Conservation (phyloP, 2,888 invertebrate species). For the Drosophila subsilvestris region DNA sequence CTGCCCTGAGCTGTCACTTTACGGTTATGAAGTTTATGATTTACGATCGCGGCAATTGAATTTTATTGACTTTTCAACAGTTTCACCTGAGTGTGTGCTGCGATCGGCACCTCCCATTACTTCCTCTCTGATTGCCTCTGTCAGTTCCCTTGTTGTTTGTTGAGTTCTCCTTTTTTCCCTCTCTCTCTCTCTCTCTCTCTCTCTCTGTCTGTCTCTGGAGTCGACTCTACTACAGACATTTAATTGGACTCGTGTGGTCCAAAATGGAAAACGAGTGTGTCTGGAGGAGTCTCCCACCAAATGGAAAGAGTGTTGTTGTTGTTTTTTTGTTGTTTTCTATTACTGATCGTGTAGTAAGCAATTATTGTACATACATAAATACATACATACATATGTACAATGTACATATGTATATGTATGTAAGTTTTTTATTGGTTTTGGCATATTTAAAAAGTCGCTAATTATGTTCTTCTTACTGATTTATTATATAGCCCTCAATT, state of each 20-base stretch:
- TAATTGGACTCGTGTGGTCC: slow-evolving; percentile 49
- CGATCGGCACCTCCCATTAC: slow-evolving; percentile 50
- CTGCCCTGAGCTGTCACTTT: slow-evolving; percentile 77
- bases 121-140: slow-evolving; percentile 38
- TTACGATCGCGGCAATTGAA: slow-evolving; percentile 80
- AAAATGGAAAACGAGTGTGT: slow-evolving; percentile 27
- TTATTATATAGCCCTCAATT: background rate
- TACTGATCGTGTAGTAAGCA: background rate
- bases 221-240: slow-evolving; percentile 5
- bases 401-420: background rate
- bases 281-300: slow-evolving; percentile 18
- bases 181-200: slow-evolving; percentile 1
- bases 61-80: slow-evolving; percentile 82
- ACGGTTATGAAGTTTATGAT: slow-evolving; percentile 83
- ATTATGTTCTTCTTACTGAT: background rate
- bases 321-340: background rate
- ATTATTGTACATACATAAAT: background rate
- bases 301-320: background rate
- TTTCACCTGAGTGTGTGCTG: slow-evolving; percentile 61
- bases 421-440: background rate
- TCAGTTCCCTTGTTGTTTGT: background rate
- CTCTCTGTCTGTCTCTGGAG: slow-evolving; percentile 6
- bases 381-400: background rate
- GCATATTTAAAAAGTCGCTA: background rate
- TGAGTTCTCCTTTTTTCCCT: background rate